Evolutionary conservation across 2,113 vertebrate genomes (phyloP).

Genomic region (Ifrita kowaldi): DNA sequence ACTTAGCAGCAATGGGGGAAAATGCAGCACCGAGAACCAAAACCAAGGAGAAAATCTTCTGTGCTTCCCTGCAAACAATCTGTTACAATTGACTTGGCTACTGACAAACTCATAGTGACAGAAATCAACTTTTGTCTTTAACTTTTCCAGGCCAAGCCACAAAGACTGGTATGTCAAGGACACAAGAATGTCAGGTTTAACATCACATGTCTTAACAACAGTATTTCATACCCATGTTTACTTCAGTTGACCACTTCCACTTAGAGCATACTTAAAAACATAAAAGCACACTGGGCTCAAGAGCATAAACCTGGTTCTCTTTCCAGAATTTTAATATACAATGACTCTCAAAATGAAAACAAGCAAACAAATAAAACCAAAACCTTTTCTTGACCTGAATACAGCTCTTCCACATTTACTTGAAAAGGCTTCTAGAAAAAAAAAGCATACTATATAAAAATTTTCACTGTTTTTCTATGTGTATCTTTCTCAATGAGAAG

Average conservation of each 20-base stretch:
- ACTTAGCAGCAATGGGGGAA: background rate
- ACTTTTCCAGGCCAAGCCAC: background rate
- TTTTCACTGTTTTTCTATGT: background rate
- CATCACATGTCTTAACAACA: background rate
- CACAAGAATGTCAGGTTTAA: background rate
- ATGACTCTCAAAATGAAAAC: background rate
- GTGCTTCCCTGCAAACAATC: background rate
- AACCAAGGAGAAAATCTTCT: background rate
- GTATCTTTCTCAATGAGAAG: background rate
- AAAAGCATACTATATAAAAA: background rate
- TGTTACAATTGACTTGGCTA: background rate
- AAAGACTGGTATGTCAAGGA: background rate
- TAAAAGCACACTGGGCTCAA: background rate
- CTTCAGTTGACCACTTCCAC: background rate
- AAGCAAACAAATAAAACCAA: background rate
- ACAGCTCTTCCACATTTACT: background rate
- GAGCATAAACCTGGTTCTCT: background rate
- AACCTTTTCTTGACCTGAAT: background rate
- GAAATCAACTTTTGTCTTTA: background rate
- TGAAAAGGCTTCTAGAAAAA: background rate
- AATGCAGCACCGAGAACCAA: fast-evolving
- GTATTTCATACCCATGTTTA: background rate
- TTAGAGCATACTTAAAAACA: background rate
- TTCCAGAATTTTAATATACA: background rate
- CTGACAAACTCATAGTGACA: background rate